A percentile compares a stretch with the other conserved stretches of the same genome.
phyloP scores from a whole-genome alignment of 2,113 vertebrate genomes.

The Capra hircus region DNA sequence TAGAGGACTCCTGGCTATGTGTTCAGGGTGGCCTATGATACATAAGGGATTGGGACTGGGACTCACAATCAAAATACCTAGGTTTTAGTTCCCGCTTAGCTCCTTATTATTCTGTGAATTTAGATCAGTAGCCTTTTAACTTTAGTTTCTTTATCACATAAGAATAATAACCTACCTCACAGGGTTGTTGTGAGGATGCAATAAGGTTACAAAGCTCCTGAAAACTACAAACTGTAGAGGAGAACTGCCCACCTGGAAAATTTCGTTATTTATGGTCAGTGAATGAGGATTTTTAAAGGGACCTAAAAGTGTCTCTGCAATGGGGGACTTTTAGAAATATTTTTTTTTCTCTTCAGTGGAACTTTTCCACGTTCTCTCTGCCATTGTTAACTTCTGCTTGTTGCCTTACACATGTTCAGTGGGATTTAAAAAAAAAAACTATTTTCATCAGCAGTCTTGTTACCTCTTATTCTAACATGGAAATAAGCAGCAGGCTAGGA shows the following conservation, averaged over 20 bases:
- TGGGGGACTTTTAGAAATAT: not conserved
- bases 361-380: slow-evolving; percentile 9
- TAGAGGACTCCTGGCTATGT: slow-evolving; percentile 21
- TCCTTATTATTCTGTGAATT: slow-evolving; percentile 15
- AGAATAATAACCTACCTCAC: slow-evolving; percentile 49
- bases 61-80: not conserved
- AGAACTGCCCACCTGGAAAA: not conserved
- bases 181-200: slow-evolving; percentile 62
- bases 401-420: not conserved
- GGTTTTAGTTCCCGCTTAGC: slow-evolving; percentile 1
- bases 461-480: not conserved
- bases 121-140: slow-evolving; percentile 3
- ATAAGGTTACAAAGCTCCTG: slow-evolving; percentile 7
- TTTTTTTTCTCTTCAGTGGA: not conserved
- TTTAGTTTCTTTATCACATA: slow-evolving; percentile 6
- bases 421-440: not conserved
- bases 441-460: not conserved
- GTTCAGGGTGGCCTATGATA: not conserved
- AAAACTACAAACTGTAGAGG: not conserved
- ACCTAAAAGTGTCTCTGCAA: not conserved
- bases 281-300: not conserved
- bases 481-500: not conserved
- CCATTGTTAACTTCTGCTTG: not conserved
- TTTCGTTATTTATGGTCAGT: not conserved
- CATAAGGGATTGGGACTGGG: not conserved